Percentiles rank a stretch among this genome's conserved stretches.
These are phyloP conservation scores for Diarsia brunnea DNA, from an alignment of 2,888 invertebrate genomes.

Conservation along the genomic window DNA sequence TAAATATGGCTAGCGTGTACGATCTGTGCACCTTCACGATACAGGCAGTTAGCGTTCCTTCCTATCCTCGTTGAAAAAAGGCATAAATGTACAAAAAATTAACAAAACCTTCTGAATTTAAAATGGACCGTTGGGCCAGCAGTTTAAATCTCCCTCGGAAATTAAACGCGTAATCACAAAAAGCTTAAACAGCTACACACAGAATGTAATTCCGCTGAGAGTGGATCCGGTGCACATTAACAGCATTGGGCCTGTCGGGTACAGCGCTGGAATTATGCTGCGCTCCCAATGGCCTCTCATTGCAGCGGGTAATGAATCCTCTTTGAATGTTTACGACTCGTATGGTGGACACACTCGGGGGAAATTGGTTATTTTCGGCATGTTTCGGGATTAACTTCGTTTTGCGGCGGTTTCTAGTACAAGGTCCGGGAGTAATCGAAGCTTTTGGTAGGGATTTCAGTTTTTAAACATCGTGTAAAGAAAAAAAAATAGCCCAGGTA, in stretches of 20 bases:
- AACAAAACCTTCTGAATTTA: not conserved
- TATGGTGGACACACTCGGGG: not conserved
- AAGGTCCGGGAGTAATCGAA: not conserved
- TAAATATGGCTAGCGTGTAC: not conserved
- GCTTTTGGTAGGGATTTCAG: not conserved
- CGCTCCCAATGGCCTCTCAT: conserved; percentile 24
- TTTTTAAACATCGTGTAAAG: not conserved
- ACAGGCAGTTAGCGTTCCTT: not conserved
- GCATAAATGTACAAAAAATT: not conserved
- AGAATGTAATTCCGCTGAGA: conserved; percentile 19
- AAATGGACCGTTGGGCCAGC: not conserved
- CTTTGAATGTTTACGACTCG: conserved; percentile 14
- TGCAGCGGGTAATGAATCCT: conserved; percentile 51
- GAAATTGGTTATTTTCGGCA: conserved; percentile 3
- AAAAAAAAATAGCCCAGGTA: too few relatives aligned
- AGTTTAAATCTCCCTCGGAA: conserved; percentile 22
- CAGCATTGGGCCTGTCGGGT: conserved; percentile 4
- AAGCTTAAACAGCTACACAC: conserved; percentile 17
- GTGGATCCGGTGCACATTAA: conserved; percentile 26
- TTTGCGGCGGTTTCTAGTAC: conserved; percentile 5
- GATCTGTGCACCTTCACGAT: too few relatives aligned
- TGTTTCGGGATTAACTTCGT: not conserved
- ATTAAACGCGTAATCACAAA: conserved; percentile 34
- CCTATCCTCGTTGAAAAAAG: not conserved
- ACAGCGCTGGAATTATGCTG: conserved; percentile 19